Percentiles rank a stretch among this genome's conserved stretches.
Conservation (phyloP, 1,140 invertebrate species). For the Eubasilissa regina region DNA sequence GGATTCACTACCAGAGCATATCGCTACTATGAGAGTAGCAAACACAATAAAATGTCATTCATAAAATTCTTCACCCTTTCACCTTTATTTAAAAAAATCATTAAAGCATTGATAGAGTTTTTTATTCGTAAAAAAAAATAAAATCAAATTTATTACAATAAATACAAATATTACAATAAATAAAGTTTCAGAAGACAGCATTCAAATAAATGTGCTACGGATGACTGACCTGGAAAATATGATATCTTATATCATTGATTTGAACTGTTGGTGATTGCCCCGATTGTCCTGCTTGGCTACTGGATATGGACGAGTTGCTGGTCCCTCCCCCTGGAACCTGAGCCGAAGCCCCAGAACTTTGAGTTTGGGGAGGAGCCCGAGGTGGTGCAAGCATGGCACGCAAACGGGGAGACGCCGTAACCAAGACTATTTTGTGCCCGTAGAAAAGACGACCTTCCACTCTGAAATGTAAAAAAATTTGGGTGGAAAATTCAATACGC, state of each 20-base stretch:
- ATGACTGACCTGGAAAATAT: conserved; percentile 86
- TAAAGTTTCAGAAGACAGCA: too few relatives aligned
- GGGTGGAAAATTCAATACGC: conserved; percentile 10
- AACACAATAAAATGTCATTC: too few relatives aligned
- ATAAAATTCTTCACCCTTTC: too few relatives aligned
- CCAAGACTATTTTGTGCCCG: conserved; percentile 93
- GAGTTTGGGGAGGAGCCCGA: conserved; percentile 56
- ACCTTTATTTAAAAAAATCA: too few relatives aligned
- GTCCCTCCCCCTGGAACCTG: conserved; percentile 50
- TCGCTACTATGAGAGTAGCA: too few relatives aligned
- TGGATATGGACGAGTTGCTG: conserved; percentile 48
- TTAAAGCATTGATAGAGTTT: too few relatives aligned
- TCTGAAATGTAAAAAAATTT: conserved; percentile 64
- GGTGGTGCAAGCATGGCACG: conserved; percentile 84
- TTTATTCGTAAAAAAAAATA: too few relatives aligned
- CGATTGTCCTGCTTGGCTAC: conserved; percentile 45
- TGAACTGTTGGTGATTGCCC: conserved; percentile 83
- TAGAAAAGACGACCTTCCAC: conserved; percentile 94
- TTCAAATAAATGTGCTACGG: too few relatives aligned
- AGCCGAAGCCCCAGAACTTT: not conserved
- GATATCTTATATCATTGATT: conserved; percentile 93
- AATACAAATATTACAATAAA: too few relatives aligned
- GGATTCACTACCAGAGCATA: too few relatives aligned
- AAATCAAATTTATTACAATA: too few relatives aligned
- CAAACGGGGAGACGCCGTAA: conserved; percentile 90